Conservation (phyloP, 2,113 vertebrate genomes). For the Cinclus cinclus region DNA sequence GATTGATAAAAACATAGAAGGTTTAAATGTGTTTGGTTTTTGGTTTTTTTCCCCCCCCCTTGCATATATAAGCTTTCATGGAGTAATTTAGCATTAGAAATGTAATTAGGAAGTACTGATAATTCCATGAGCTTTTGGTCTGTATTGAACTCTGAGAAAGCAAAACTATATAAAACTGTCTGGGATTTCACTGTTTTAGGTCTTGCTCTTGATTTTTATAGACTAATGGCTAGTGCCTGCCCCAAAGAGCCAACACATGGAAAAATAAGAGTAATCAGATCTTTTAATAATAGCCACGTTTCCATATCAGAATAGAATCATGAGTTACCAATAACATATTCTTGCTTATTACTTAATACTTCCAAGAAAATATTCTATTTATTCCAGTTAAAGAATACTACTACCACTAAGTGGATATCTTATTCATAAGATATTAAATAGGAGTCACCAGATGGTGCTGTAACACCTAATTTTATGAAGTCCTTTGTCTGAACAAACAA, state of each 20-base stretch:
- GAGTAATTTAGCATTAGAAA: background rate
- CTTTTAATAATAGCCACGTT: background rate
- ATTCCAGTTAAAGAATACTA: background rate
- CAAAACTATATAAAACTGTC: background rate
- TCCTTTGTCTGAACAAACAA: slow-evolving; percentile 49
- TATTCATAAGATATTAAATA: slow-evolving; percentile 45
- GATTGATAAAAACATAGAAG: background rate
- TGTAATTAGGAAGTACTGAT: background rate
- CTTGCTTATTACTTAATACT: background rate
- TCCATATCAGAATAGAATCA: background rate
- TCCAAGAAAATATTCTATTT: background rate
- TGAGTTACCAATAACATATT: background rate
- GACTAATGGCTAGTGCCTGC: background rate
- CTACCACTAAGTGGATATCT: background rate
- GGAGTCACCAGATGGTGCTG: slow-evolving; percentile 67
- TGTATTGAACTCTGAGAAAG: background rate
- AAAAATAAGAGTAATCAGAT: background rate
- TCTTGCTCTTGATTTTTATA: background rate
- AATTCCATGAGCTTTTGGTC: background rate
- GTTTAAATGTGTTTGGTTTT: background rate
- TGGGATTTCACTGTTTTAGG: background rate
- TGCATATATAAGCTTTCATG: background rate
- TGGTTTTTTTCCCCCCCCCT: too few relatives aligned
- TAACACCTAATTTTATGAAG: slow-evolving; percentile 61
- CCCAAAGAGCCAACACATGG: background rate